Evolutionary conservation across 2,888 invertebrate genomes (phyloP), one percentile per base, ranked within the genome.

Genomic region (Syrista parreyssii): DNA sequence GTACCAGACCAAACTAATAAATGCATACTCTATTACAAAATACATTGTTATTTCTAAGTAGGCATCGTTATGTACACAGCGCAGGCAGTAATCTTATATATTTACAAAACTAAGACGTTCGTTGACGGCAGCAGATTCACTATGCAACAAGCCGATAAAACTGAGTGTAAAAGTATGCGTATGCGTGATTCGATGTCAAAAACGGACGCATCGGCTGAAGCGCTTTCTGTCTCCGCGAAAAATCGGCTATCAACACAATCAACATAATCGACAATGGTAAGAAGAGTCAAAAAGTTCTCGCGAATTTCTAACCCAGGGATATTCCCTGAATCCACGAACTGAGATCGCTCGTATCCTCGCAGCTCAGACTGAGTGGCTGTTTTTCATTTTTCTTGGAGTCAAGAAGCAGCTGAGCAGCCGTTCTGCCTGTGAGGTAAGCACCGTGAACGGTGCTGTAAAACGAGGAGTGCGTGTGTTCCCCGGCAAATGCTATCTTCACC

Each of bases 401-500:
- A 75, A 96, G 89, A 73, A 97, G 90, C 76, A 94, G 93, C 90
- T 96, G 95, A 71, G 97, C 97, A 68, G 96, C 96, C 31, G 95
- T 94, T 85, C 96, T 94, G 1, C 98, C 98, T 74, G 97, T 96
- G 77, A 98, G 92, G 89, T 97, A 97, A 68, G 98, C 98, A 74
- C 98, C 98, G 90, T 98, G 98, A 68, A 97, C 98, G 2, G 98
- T 98, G 75, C 98, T 98, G 92, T 98, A 98, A 91, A 97, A 98
- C 90, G 95, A 96, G 89, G 96, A 96, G 93, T 98, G 98, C 72
- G 98, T 98, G 88, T 98, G 98, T 93, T 98, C 98, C 80, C 98
- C 98, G 86, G 98, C 98, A 93, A 98, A 98, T 9, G 90, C 87
- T 79, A 89, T 82, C 76, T 87, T 88, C 89, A 96, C 96, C 93